These are phyloP conservation scores for Ahaetulla prasina DNA, from an alignment of 2,113 vertebrate genomes.

Conservation along the genomic window DNA sequence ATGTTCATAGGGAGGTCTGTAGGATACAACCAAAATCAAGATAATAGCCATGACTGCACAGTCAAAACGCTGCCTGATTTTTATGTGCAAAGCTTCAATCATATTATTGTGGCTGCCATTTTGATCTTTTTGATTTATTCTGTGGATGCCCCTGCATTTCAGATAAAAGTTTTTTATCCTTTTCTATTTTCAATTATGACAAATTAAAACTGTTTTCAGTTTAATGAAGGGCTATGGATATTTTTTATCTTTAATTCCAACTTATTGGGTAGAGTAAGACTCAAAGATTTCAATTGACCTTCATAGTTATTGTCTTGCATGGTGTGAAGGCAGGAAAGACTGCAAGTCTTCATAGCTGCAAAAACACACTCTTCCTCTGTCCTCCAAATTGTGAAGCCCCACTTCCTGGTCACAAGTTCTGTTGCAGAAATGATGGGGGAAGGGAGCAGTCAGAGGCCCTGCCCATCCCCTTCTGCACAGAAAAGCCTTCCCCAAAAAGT, in stretches of 20 bases:
- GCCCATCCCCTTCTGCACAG: too few species aligned
- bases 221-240: background rate
- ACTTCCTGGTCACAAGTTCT: background rate
- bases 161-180: background rate
- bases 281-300: background rate
- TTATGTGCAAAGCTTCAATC: background rate
- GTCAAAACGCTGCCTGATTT: background rate
- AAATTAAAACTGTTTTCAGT: background rate
- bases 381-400: background rate
- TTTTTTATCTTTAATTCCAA: background rate
- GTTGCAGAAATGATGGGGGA: background rate
- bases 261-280: background rate
- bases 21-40: background rate
- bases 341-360: background rate
- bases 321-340: background rate
- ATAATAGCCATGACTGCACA: background rate
- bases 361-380: background rate
- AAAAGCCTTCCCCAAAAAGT: background rate
- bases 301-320: background rate
- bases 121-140: background rate
- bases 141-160: background rate
- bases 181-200: background rate
- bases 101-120: background rate
- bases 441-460: background rate
- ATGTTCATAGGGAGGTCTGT: background rate